phyloP scores from a whole-genome alignment of 2,888 invertebrate genomes.

The Rotaria sp. region DNA sequence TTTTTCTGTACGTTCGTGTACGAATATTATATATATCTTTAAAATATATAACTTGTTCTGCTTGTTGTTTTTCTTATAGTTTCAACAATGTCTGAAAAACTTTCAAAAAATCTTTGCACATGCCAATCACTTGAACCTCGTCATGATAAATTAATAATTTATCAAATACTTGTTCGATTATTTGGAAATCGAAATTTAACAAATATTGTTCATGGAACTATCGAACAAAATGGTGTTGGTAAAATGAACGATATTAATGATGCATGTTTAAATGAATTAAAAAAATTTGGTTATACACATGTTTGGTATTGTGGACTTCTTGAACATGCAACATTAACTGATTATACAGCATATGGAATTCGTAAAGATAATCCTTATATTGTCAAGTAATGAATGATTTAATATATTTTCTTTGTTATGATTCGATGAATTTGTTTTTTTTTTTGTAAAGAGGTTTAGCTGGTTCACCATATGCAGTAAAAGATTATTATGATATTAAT shows the following conservation, averaged over 20 bases:
- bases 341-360: constrained; percentile 17
- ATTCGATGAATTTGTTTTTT: not conserved
- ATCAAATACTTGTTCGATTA: constrained; percentile 20
- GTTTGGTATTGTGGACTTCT: constrained; percentile 9
- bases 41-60: not conserved
- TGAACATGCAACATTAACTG: constrained; percentile 22
- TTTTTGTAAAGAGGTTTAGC: not conserved
- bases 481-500: constrained; percentile 30
- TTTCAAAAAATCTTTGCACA: not conserved
- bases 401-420: no score
- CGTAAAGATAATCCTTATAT: constrained; percentile 24
- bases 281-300: constrained; percentile 12
- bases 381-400: not conserved
- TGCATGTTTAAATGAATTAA: not conserved
- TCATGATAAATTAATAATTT: not conserved
- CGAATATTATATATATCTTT: not conserved
- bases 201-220: constrained; percentile 1
- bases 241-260: constrained; percentile 22
- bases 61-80: not conserved
- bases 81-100: constrained; percentile 9
- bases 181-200: constrained; percentile 28
- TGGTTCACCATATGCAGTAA: constrained; percentile 24
- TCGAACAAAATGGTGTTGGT: constrained; percentile 13
- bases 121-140: not conserved
- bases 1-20: not conserved